phyloP scores from a whole-genome alignment of 2,888 invertebrate species.

The Eupithecia vulgata region DNA sequence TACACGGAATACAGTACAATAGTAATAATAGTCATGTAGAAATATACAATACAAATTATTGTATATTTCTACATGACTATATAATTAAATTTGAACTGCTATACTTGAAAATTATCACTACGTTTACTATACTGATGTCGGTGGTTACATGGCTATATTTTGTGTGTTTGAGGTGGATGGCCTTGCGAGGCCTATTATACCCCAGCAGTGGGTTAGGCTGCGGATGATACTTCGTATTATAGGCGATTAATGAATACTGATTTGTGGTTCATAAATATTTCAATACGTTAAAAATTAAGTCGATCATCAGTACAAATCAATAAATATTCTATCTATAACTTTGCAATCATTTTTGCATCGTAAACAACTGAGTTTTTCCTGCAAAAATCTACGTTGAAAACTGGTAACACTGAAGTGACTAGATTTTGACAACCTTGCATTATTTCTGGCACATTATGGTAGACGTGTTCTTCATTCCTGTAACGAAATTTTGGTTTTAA shows the following conservation, averaged over 20 bases:
- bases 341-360: slow-evolving; percentile 50
- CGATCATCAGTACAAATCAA: background rate
- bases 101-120: background rate
- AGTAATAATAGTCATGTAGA: no score
- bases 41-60: no score
- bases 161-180: background rate
- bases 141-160: background rate
- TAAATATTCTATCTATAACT: slow-evolving; percentile 49
- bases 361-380: slow-evolving; percentile 61
- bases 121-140: background rate
- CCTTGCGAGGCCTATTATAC: background rate
- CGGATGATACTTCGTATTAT: background rate
- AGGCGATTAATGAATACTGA: background rate
- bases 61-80: background rate
- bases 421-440: slow-evolving; percentile 58
- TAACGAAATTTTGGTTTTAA: background rate
- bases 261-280: background rate
- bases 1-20: background rate
- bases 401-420: slow-evolving; percentile 60
- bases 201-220: background rate
- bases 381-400: slow-evolving; percentile 56
- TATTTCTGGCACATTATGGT: slow-evolving; percentile 53
- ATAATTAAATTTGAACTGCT: background rate
- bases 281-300: background rate
- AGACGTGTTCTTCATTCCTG: slow-evolving; percentile 55